Conservation (phyloP, 2,888 invertebrate species). For the Adelphocoris suturalis region DNA sequence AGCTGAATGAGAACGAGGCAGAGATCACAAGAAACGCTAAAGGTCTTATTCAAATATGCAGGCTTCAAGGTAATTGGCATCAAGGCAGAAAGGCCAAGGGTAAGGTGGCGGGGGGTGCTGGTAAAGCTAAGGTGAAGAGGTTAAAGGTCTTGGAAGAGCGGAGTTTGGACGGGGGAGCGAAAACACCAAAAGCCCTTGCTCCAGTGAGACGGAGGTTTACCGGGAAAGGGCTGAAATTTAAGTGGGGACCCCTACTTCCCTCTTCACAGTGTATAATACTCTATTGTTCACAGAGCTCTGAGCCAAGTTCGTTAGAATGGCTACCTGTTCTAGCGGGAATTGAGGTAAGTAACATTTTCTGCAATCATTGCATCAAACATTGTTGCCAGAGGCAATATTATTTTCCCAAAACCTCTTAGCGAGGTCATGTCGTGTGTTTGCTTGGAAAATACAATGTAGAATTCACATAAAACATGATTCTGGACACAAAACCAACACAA, state of each 20-base stretch:
- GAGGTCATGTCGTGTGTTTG: too few relatives aligned
- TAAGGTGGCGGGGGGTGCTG: not conserved
- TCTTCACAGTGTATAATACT: slow-evolving; percentile 17
- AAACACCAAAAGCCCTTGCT: slow-evolving; percentile 3
- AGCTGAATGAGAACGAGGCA: not conserved
- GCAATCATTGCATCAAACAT: too few relatives aligned
- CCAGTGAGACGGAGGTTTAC: not conserved
- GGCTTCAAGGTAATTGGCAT: slow-evolving; percentile 32
- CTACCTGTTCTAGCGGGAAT: not conserved
- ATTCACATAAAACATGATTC: too few relatives aligned
- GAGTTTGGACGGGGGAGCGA: not conserved
- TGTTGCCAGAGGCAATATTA: too few relatives aligned
- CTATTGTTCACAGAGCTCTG: not conserved
- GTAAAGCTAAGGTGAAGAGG: slow-evolving; percentile 17
- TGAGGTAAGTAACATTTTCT: too few relatives aligned
- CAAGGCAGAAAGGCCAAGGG: not conserved
- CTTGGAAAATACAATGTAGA: too few relatives aligned
- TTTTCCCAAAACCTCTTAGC: too few relatives aligned
- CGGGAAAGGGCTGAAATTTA: slow-evolving; percentile 3
- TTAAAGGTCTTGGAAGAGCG: slow-evolving; percentile 6
- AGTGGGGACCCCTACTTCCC: not conserved
- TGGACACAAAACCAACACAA: too few relatives aligned
- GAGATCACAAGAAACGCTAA: slow-evolving; percentile 33
- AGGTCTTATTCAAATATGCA: slow-evolving; percentile 32
- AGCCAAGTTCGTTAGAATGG: not conserved